phyloP scores from a whole-genome alignment of 2,888 invertebrate species.

The Eupsilia transversa region DNA sequence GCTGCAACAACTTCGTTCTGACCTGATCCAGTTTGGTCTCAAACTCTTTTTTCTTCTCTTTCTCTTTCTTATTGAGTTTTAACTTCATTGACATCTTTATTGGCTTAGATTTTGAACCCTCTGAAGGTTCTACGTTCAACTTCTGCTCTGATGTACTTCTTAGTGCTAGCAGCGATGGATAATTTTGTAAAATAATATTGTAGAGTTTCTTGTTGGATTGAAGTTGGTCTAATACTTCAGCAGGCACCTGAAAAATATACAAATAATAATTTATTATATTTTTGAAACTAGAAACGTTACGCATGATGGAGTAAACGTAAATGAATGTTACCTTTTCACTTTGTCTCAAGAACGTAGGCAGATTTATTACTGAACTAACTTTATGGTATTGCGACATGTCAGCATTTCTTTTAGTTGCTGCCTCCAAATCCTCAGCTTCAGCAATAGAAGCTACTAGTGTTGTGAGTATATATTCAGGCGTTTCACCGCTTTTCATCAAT shows the following conservation, averaged over 20 bases:
- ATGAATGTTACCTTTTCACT: slow-evolving; percentile 91
- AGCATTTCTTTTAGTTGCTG: slow-evolving; percentile 86
- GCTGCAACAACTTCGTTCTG: slow-evolving; percentile 83
- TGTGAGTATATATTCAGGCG: slow-evolving; percentile 92
- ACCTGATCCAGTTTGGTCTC: slow-evolving; percentile 85
- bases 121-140: slow-evolving; percentile 82
- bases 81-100: slow-evolving; percentile 92
- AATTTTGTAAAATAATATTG: slow-evolving; percentile 93
- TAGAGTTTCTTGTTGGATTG: slow-evolving; percentile 92
- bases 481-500: slow-evolving; percentile 93
- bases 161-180: slow-evolving; percentile 92
- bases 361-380: slow-evolving; percentile 93
- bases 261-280: background rate
- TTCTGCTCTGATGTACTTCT: slow-evolving; percentile 92
- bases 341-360: slow-evolving; percentile 94
- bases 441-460: slow-evolving; percentile 91
- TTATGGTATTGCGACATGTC: slow-evolving; percentile 82
- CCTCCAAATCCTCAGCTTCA: slow-evolving; percentile 87
- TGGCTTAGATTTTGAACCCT: slow-evolving; percentile 85
- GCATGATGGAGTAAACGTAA: background rate
- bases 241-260: slow-evolving; percentile 90
- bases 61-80: slow-evolving; percentile 82
- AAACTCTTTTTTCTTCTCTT: slow-evolving; percentile 79
- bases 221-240: slow-evolving; percentile 93
- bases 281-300: background rate